Evolutionary conservation across 2,797 vertebrate genomes (phyloP), one percentile per base, ranked within the genome.

Genomic region (Halcyon leucocephala): DNA sequence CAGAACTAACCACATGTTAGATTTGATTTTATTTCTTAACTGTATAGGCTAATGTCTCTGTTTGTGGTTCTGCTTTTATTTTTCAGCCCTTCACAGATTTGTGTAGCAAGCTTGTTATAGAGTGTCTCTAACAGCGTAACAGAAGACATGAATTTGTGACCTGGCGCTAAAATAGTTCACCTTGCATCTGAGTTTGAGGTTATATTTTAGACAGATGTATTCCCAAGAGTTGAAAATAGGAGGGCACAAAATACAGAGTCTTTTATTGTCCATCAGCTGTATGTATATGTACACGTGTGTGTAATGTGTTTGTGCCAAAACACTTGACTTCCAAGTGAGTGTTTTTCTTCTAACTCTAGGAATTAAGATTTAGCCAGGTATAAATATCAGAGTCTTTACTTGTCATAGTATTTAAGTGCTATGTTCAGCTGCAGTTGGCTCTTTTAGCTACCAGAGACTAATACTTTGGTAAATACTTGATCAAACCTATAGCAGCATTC

Each of bases 251-350:
- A 72, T 58, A 39, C 9, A 51, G 48, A 66, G 42, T 51, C 70
- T 66, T 72, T 79, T n/a, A 29, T 7, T 67, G 64, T 62, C 54
- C 20, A 0, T 65, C 42, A 33, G 29, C 67, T 71, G 6, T 37
- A 0, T 33, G 33, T 48, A 2, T 6, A 6, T n/a, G 9, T 57
- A 37, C 26, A 39, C 37, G 2, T 7, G 3, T 19, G 35, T 49
- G n/a, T 29, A 14, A 28, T 22, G 29, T 22, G n/a, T 42, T 61
- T 78, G 31, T 74, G 72, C 74, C 42, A 69, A 62, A 83, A 7
- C 35, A 29, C 60, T 76, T 51, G n/a, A 42, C 52, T 77, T 71
- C n/a, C 65, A 35, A 83, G 60, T 39, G 73, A 90, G 35, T 65
- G 12, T 21, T 85, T 72, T 82, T 25, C 37, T 80, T 82, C 29